Conservation (phyloP, 1,140 invertebrate genomes). For the Protaetia brevitarsis region DNA sequence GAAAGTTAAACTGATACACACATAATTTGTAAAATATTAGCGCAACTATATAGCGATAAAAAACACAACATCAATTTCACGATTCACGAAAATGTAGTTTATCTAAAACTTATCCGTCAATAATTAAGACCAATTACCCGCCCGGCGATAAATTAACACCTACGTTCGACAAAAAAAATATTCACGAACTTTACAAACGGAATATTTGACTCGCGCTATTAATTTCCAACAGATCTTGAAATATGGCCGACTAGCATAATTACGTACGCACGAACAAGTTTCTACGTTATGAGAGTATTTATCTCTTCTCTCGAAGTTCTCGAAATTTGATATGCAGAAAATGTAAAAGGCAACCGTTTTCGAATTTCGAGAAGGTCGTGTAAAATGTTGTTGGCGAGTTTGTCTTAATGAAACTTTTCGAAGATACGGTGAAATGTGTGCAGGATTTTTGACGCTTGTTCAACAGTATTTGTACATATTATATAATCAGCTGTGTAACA, state of each 20-base stretch:
- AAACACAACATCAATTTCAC: neutral
- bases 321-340: conserved; percentile 8
- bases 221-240: conserved; percentile 5
- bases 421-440: neutral
- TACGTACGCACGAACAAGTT: neutral
- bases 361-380: neutral
- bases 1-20: neutral
- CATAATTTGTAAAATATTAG: neutral
- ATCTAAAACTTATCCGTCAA: neutral
- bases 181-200: neutral
- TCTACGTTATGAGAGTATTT: neutral
- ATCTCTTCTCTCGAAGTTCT: neutral
- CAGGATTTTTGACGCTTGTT: neutral
- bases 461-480: neutral
- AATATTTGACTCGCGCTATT: neutral
- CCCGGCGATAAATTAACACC: neutral
- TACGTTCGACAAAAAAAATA: neutral
- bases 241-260: neutral
- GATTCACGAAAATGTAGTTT: neutral
- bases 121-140: neutral
- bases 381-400: neutral
- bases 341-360: conserved; percentile 2
- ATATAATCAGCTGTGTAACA: neutral
- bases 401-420: neutral
- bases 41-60: neutral